Base-by-base conservation (phyloP, 2,888 invertebrate species). In the Hyppa rectilinea region DNA sequence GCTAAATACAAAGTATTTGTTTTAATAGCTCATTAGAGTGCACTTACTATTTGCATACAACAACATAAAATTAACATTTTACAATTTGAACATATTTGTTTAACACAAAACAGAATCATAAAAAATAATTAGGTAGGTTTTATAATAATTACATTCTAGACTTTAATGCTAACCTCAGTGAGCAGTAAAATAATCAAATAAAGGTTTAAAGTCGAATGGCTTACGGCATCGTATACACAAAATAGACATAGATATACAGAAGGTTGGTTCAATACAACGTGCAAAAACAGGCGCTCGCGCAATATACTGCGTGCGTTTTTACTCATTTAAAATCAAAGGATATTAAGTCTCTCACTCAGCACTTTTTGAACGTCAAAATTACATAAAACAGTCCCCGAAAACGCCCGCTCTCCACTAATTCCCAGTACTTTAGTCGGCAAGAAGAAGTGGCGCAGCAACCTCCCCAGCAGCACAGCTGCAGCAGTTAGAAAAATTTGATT, bases 1-100 rank as follows among this genome's bases (percentile, higher is more conserved):
- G 26, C 7, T 17, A 53, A 68, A 36, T 71, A 50, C 34, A 40
- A 50, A 59, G 36, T 71, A 26, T 29, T 34, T 17, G 40, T 58
- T 69, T 34, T 45, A 45, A 56, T 34, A 56, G 6, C 34, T 40
- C 20, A 47, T 23, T 70, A 23, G 12, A 40, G 34, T 55, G 43
- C 14, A 45, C 31, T 45, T 4, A 45, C 23, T 40, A 50, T 70
- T 77, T 52, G 56, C 71, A 61, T 61, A 29, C 6, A 23, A 50
- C 23, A n/a, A n/a, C 1, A 45, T 45, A 38, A 45, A 69, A 61
- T 61, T 7, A 34, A 29, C n/a, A 45, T 45, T 31, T 34, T 34
- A 59, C 40, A 23, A 40, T 45, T 43, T 67, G 20, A 53, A 67
- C 20, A 0, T 26, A 29, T 53, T 40, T 55, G 17, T 14, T 53